Evolutionary conservation across 2,797 vertebrate species (phyloP).

Genomic region (Garrulus glandarius): DNA sequence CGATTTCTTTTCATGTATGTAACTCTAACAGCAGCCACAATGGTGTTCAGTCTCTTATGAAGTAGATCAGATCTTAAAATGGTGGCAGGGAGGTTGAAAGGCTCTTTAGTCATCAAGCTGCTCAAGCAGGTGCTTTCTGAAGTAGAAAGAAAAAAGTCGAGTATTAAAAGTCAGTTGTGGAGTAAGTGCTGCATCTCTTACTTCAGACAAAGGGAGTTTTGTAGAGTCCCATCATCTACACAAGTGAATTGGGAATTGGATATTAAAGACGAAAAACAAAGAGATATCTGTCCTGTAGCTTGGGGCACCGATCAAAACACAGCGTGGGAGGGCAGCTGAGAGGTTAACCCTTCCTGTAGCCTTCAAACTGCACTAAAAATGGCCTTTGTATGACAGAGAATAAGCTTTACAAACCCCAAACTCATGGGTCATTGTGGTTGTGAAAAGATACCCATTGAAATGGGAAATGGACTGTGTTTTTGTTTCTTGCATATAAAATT

Average conservation of each 20-base stretch:
- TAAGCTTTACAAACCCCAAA: constrained; percentile 57
- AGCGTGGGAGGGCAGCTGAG: constrained; percentile 72
- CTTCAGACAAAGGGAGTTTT: constrained; percentile 86
- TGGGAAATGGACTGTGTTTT: constrained; percentile 33
- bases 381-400: constrained; percentile 37
- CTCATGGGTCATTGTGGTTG: constrained; percentile 26
- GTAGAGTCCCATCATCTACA: constrained; percentile 85
- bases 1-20: not conserved
- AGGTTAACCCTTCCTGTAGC: constrained; percentile 56
- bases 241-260: constrained; percentile 82
- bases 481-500: constrained; percentile 46
- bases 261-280: constrained; percentile 87
- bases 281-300: constrained; percentile 82
- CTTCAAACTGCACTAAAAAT: constrained; percentile 21
- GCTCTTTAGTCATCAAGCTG: constrained; percentile 17
- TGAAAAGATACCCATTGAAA: constrained; percentile 39
- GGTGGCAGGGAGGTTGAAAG: constrained; percentile 25
- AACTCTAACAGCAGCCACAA: not conserved
- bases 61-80: constrained; percentile 38
- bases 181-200: constrained; percentile 62
- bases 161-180: constrained; percentile 69
- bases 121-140: constrained; percentile 70
- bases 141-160: constrained; percentile 76
- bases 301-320: constrained; percentile 85
- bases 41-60: constrained; percentile 26